These are phyloP conservation scores for Anastrepha obliqua DNA, from an alignment of 1,140 invertebrate genomes.

Conservation along the genomic window DNA sequence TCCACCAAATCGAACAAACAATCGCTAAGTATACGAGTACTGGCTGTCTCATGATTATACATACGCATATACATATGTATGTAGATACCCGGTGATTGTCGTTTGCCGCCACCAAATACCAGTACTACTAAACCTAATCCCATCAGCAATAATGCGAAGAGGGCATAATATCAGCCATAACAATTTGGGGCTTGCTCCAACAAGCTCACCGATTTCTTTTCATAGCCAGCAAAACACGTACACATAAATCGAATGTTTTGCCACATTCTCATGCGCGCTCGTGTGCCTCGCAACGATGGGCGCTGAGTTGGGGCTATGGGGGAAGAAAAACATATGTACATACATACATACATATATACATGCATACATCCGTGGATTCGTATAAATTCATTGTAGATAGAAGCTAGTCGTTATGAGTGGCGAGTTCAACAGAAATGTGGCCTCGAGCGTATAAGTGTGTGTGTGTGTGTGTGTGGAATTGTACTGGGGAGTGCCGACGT, in stretches of 20 bases:
- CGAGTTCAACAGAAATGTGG: conserved; percentile 36
- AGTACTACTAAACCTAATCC: conserved; percentile 23
- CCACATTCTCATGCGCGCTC: conserved; percentile 43
- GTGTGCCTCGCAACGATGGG: not conserved
- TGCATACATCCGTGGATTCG: not conserved
- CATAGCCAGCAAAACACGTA: conserved; percentile 34
- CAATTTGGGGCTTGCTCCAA: conserved; percentile 46
- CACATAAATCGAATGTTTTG: conserved; percentile 31
- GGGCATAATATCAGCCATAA: conserved; percentile 35
- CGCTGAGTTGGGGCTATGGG: conserved; percentile 15
- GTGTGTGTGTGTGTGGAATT: not conserved
- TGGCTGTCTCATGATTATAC: not conserved
- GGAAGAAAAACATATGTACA: not conserved
- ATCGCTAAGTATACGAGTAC: not conserved
- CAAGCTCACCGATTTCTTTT: conserved; percentile 49
- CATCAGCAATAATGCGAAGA: conserved; percentile 20
- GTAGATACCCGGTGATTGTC: not conserved
- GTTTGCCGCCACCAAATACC: conserved; percentile 23
- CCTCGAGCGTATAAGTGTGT: conserved; percentile 8
- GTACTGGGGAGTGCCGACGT: conserved; percentile 8
- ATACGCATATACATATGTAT: not conserved
- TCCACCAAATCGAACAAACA: conserved; percentile 29
- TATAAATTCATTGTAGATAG: conserved; percentile 15
- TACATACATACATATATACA: not conserved
- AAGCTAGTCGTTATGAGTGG: conserved; percentile 7